phyloP scores from a whole-genome alignment of 2,888 invertebrate species.

The Dryadula phaetusa region DNA sequence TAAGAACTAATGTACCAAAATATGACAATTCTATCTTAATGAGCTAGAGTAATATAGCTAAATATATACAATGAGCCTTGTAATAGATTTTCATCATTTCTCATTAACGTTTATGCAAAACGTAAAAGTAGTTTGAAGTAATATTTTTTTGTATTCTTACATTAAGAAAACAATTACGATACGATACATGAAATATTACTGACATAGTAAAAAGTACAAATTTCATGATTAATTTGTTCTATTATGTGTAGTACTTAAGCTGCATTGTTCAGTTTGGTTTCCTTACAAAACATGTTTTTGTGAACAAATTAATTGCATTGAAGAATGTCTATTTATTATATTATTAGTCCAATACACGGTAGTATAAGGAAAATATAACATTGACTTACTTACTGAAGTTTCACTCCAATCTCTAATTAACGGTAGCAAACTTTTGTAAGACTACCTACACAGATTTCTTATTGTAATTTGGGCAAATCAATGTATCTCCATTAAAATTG shows the following conservation, averaged over 20 bases:
- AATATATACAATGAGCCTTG: background rate
- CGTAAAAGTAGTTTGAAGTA: background rate
- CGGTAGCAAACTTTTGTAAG: background rate
- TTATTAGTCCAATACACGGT: background rate
- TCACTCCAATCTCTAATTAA: conserved; percentile 11
- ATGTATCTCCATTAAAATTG: background rate
- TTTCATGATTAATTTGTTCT: conserved; percentile 10
- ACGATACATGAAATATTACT: background rate
- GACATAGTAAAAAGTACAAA: conserved; percentile 4
- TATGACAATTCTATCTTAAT: background rate
- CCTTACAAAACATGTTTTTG: conserved; percentile 16
- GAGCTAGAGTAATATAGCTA: background rate
- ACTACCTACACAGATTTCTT: background rate
- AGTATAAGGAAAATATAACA: conserved; percentile 11
- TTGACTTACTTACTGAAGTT: conserved; percentile 19
- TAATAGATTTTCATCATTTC: conserved; percentile 14
- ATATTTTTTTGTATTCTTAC: conserved; percentile 8
- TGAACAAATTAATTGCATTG: conserved; percentile 16
- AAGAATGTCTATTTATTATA: conserved; percentile 24
- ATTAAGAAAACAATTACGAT: conserved; percentile 10
- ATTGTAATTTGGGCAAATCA: background rate
- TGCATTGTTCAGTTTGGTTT: conserved; percentile 12
- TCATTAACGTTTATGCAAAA: conserved; percentile 14
- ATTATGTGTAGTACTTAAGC: conserved; percentile 5
- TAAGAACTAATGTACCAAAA: background rate